These are phyloP conservation scores for Sarcophilus harrisii DNA, from an alignment of 2,797 vertebrate genomes.

Conservation along the genomic window DNA sequence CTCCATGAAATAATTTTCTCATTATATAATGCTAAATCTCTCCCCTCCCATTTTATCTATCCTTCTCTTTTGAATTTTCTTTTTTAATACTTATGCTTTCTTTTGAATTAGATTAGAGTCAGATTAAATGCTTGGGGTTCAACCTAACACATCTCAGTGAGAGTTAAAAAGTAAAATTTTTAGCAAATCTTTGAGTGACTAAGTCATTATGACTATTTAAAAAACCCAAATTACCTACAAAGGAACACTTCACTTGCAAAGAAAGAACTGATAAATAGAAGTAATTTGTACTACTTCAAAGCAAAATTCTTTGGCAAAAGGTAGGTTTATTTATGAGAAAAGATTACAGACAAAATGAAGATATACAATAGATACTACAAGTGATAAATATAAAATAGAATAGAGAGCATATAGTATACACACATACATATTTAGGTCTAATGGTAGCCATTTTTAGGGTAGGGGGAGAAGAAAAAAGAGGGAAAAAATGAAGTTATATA, in stretches of 20 bases:
- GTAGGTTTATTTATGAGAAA: too few species aligned
- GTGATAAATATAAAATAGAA: too few species aligned
- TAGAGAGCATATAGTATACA: too few species aligned
- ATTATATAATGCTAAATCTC: background rate
- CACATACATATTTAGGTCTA: background rate
- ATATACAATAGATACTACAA: too few species aligned
- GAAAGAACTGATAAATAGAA: background rate
- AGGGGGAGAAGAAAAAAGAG: background rate
- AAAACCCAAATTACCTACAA: background rate
- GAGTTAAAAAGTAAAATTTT: background rate
- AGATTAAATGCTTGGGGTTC: background rate
- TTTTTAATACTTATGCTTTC: background rate
- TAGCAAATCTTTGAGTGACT: background rate
- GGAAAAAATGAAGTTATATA: background rate
- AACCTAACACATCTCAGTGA: background rate
- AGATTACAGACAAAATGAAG: too few species aligned
- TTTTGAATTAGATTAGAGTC: background rate
- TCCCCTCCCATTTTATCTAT: background rate
- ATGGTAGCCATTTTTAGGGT: background rate
- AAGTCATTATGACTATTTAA: background rate
- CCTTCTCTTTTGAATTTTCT: background rate
- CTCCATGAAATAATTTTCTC: background rate
- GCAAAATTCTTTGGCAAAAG: too few species aligned
- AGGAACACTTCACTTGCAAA: background rate
- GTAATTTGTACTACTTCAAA: too few species aligned